phyloP scores from a whole-genome alignment of 2,797 vertebrate genomes.

The Parauchenoglanis ngamensis region DNA sequence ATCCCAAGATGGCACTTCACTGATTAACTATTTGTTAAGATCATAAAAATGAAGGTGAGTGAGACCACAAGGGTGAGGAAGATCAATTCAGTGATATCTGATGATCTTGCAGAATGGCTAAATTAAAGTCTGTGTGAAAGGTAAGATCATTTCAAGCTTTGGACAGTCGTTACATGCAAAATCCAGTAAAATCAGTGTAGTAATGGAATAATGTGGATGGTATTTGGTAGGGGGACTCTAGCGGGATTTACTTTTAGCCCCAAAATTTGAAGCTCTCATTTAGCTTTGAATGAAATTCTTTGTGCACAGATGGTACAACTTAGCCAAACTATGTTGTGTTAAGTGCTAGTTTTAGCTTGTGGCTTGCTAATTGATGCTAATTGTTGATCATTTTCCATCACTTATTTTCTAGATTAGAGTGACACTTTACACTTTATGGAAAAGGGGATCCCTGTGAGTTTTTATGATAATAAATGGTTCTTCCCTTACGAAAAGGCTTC shows the following conservation, averaged over 20 bases:
- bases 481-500: background rate
- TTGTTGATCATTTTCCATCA: background rate
- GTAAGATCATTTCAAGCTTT: background rate
- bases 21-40: background rate
- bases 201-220: background rate
- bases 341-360: background rate
- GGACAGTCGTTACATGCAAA: background rate
- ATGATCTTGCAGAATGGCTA: background rate
- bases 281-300: background rate
- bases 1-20: background rate
- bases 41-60: background rate
- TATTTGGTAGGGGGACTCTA: background rate
- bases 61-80: background rate
- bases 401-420: background rate
- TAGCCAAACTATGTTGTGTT: slow-evolving; percentile 1
- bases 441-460: background rate
- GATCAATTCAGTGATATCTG: background rate
- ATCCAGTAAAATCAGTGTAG: background rate
- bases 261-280: background rate
- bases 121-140: background rate
- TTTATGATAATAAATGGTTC: background rate
- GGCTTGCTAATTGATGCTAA: background rate
- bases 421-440: background rate
- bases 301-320: background rate
- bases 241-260: background rate